Conservation (phyloP, 2,888 invertebrate genomes). For the Nephrotoma flavescens region DNA sequence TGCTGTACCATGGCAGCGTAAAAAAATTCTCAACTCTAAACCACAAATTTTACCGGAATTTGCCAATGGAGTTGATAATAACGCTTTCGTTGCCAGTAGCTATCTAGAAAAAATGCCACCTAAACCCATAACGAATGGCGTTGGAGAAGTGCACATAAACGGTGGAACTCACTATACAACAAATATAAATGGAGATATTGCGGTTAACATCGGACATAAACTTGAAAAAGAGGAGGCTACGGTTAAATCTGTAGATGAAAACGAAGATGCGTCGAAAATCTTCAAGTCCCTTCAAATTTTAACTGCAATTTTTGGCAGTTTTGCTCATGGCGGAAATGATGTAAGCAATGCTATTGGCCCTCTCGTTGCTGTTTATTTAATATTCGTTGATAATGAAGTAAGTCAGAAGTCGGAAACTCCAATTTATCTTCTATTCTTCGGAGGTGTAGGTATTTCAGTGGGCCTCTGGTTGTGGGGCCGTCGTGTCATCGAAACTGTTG, state of each 20-base stretch:
- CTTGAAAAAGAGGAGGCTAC: conserved; percentile 7
- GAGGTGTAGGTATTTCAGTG: conserved; percentile 88
- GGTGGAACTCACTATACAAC: conserved; percentile 41
- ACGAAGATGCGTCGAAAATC: conserved; percentile 31
- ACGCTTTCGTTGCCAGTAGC: neutral
- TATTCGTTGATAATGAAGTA: conserved; percentile 73
- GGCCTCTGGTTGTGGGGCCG: conserved; percentile 96
- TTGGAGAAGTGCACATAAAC: conserved; percentile 43
- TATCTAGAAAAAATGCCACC: conserved; percentile 27
- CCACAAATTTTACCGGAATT: conserved; percentile 15
- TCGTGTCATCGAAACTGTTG: conserved; percentile 91
- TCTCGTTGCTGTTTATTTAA: conserved; percentile 83
- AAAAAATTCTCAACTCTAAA: conserved; percentile 33
- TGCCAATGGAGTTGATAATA: neutral
- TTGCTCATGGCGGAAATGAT: conserved; percentile 98
- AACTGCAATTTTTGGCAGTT: conserved; percentile 95
- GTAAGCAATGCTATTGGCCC: conserved; percentile 99
- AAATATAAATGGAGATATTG: conserved; percentile 53
- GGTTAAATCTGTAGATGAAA: conserved; percentile 21
- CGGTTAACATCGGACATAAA: conserved; percentile 40
- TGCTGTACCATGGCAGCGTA: conserved; percentile 69
- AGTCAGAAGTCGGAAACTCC: conserved; percentile 79
- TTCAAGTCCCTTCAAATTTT: conserved; percentile 93
- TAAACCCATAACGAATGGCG: conserved; percentile 56
- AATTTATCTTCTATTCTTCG: conserved; percentile 79